Evolutionary conservation across 30 jellyfish, hydroid and myxozoan genomes (phyloP).

Genomic region (Turritopsis rubra): DNA sequence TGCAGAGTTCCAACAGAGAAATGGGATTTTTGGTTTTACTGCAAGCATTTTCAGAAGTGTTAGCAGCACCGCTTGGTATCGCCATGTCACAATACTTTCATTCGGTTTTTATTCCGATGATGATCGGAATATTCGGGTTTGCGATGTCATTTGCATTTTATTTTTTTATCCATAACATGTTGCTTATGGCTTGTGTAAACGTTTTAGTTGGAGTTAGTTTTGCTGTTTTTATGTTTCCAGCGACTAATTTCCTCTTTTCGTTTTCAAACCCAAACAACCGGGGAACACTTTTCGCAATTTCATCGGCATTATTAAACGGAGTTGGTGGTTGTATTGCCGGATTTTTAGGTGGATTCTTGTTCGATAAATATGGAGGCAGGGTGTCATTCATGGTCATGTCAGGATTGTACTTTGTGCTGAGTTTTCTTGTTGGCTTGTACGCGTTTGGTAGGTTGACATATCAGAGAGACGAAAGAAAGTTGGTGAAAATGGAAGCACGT

Average conservation of each 20-base stretch:
- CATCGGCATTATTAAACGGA: constrained; percentile 11
- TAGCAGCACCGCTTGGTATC: neutral
- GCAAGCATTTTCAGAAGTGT: neutral
- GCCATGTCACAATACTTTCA: neutral
- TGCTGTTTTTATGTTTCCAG: constrained; percentile 1
- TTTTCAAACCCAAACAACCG: neutral
- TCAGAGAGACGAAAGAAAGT: neutral
- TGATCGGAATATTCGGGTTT: constrained; percentile 5
- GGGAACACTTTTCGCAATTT: constrained; percentile 10
- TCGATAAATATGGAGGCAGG: neutral
- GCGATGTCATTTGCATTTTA: constrained; percentile 6
- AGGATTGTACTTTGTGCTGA: neutral
- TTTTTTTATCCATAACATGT: neutral
- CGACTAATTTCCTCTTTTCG: neutral
- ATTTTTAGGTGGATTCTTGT: neutral
- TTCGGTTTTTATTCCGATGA: constrained; percentile 1
- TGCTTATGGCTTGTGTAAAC: constrained; percentile 1
- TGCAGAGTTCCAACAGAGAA: neutral
- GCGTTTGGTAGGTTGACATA: neutral
- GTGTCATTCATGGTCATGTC: constrained; percentile 1
- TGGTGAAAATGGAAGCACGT: neutral
- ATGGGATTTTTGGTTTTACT: neutral
- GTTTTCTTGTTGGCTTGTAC: neutral
- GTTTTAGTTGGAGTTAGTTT: constrained; percentile 4
- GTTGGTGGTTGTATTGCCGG: constrained; percentile 14